Conservation (phyloP, 2,888 invertebrate species). For the Apantesis nais region DNA sequence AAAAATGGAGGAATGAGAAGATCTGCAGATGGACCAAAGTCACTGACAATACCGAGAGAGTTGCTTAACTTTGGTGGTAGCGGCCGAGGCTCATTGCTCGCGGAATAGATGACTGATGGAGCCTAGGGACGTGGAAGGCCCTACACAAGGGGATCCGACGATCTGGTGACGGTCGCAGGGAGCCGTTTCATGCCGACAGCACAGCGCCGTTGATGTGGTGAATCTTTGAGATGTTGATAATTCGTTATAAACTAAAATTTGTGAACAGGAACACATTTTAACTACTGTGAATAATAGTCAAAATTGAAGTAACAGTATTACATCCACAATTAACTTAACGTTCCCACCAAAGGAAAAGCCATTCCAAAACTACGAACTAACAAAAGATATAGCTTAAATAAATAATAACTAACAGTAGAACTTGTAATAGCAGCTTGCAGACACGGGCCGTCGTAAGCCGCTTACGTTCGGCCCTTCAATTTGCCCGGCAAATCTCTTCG, state of each 20-base stretch:
- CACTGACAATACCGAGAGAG: background rate
- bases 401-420: conserved; percentile 26
- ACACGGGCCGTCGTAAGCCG: conserved; percentile 63
- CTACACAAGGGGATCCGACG: too few species aligned
- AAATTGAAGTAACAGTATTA: background rate
- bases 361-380: background rate
- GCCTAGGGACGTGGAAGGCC: too few species aligned
- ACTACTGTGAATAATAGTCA: too few species aligned
- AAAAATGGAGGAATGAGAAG: too few species aligned
- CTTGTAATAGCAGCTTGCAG: conserved; percentile 8
- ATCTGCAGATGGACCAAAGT: too few species aligned
- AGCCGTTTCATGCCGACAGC: too few species aligned
- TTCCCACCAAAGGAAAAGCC: background rate
- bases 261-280: background rate
- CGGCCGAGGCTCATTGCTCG: too few species aligned
- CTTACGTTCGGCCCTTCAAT: conserved; percentile 71
- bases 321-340: background rate
- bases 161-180: too few species aligned
- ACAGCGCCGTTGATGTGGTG: too few species aligned
- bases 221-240: too few species aligned
- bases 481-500: conserved; percentile 71
- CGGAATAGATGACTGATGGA: too few species aligned
- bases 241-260: background rate
- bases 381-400: background rate
- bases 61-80: too few species aligned